phyloP scores from a whole-genome alignment of 1,140 invertebrate genomes.

The Nasonia vitripennis region DNA sequence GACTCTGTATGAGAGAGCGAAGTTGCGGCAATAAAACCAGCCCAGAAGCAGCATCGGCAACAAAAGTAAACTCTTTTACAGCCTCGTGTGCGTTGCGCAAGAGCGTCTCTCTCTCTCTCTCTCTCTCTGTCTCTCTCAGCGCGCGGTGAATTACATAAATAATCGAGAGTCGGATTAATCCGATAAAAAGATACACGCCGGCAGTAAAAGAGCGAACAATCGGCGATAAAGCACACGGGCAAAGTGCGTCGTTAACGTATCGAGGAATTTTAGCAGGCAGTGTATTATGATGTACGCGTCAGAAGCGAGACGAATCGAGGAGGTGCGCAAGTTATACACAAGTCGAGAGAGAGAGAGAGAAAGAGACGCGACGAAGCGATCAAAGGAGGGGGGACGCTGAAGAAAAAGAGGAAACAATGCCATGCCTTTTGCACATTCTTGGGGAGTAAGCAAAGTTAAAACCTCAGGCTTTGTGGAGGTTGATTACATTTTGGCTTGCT shows the following conservation, averaged over 20 bases:
- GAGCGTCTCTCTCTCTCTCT: background rate
- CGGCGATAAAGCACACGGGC: background rate
- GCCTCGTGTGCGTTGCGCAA: background rate
- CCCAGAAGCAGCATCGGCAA: background rate
- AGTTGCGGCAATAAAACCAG: background rate
- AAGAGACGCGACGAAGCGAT: too few relatives aligned
- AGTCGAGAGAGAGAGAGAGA: too few relatives aligned
- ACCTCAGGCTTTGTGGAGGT: constrained; percentile 4
- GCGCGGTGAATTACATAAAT: background rate
- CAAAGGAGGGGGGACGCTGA: background rate
- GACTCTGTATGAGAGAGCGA: background rate
- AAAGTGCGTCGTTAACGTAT: background rate
- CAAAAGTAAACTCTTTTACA: background rate
- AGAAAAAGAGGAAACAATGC: background rate
- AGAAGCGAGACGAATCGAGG: too few relatives aligned
- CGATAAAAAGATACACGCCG: background rate
- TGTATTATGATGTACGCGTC: background rate
- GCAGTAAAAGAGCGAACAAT: background rate
- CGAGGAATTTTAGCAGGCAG: background rate
- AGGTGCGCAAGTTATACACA: too few relatives aligned
- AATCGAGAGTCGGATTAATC: background rate
- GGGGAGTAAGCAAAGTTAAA: constrained; percentile 18
- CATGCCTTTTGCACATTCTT: constrained; percentile 13
- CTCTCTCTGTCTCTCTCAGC: background rate
- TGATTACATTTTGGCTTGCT: constrained; percentile 45